Evolutionary conservation across 2,113 vertebrate genomes (phyloP).

Genomic region (Lasiurus borealis): DNA sequence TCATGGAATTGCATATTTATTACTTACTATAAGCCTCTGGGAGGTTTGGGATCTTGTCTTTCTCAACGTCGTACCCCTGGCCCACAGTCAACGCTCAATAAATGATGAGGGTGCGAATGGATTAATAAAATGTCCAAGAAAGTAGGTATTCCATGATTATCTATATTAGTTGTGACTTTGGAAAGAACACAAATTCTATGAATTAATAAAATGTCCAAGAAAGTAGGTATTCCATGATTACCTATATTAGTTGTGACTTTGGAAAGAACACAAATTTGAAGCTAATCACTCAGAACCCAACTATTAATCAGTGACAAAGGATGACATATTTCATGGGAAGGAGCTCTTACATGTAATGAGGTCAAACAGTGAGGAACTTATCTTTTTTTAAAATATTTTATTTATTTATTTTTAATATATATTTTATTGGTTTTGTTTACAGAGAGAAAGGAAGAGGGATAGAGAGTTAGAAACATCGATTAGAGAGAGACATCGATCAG

Average conservation of each 20-base stretch:
- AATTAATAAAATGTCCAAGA: not conserved
- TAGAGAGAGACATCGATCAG: too few species aligned
- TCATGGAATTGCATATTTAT: conserved; percentile 22
- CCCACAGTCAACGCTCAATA: not conserved
- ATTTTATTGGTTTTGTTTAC: too few species aligned
- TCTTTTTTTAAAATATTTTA: too few species aligned
- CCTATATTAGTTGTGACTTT: not conserved
- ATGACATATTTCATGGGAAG: not conserved
- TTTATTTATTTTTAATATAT: too few species aligned
- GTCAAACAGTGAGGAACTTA: not conserved
- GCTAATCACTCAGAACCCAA: not conserved
- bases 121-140: not conserved
- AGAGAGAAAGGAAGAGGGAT: too few species aligned
- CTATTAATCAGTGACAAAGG: not conserved
- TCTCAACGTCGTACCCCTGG: not conserved
- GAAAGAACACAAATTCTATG: not conserved
- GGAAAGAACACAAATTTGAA: not conserved
- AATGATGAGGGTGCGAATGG: not conserved
- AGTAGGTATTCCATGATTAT: not conserved
- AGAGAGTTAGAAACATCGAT: too few species aligned
- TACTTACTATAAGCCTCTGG: not conserved
- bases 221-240: not conserved
- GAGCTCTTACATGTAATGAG: not conserved
- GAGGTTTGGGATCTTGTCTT: not conserved
- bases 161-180: not conserved